Conservation (phyloP, 2,797 vertebrate species). For the Brachyrhaphis roseni region DNA sequence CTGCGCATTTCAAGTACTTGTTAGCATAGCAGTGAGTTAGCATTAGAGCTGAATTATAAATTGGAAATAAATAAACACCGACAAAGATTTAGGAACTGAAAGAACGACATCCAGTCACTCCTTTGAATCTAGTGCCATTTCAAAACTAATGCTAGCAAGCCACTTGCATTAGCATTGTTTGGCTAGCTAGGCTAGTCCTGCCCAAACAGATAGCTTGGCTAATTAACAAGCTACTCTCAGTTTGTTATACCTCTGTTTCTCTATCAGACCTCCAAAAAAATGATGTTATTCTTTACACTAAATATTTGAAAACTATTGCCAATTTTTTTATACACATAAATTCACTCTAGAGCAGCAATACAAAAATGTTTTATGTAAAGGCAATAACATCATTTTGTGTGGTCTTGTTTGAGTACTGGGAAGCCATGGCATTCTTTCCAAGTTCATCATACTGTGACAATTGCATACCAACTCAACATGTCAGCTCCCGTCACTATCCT, state of each 20-base stretch:
- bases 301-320: neutral
- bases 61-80: neutral
- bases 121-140: neutral
- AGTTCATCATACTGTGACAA: neutral
- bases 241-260: neutral
- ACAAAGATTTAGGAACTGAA: neutral
- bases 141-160: neutral
- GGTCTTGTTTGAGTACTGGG: neutral
- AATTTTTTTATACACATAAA: neutral
- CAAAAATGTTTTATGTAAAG: neutral
- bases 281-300: neutral
- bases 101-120: neutral
- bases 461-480: neutral
- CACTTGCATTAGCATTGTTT: neutral
- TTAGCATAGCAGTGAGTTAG: neutral
- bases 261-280: neutral
- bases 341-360: neutral
- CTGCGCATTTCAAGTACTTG: neutral
- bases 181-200: neutral
- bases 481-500: neutral
- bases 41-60: neutral
- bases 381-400: neutral
- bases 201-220: neutral
- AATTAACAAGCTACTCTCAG: neutral
- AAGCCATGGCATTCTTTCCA: neutral